phyloP scores from a whole-genome alignment of 2,888 invertebrate species.

The Cheiracanthium punctorium region DNA sequence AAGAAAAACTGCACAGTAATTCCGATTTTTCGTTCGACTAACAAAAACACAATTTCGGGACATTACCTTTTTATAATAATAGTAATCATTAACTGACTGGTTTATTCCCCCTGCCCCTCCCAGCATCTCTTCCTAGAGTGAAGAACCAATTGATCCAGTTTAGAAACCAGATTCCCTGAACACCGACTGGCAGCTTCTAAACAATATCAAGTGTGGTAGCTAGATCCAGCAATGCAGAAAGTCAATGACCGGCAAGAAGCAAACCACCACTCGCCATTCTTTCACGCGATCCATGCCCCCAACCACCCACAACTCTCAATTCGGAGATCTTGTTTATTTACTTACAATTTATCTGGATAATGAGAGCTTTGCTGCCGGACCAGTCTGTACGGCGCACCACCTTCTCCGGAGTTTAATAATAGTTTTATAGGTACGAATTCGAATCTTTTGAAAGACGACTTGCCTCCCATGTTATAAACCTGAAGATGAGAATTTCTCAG shows the following conservation, averaged over 20 bases:
- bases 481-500: background rate
- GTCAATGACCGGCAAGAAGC: background rate
- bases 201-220: background rate
- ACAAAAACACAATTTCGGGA: too few relatives aligned
- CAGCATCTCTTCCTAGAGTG: too few relatives aligned
- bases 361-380: background rate
- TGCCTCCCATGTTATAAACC: too few relatives aligned
- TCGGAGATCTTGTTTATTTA: background rate
- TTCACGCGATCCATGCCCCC: slow-evolving; percentile 1
- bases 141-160: too few relatives aligned
- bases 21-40: too few relatives aligned
- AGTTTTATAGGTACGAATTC: background rate
- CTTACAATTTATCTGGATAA: background rate
- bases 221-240: background rate
- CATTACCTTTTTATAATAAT: too few relatives aligned
- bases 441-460: too few relatives aligned
- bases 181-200: background rate
- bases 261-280: background rate
- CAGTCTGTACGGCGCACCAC: background rate
- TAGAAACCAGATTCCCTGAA: background rate
- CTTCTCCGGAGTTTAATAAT: background rate
- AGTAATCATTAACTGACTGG: too few relatives aligned
- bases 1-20: too few relatives aligned
- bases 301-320: slow-evolving; percentile 13
- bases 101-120: too few relatives aligned